Evolutionary conservation across 2,113 vertebrate species (phyloP).

Genomic region (Sebastes schlegelii): DNA sequence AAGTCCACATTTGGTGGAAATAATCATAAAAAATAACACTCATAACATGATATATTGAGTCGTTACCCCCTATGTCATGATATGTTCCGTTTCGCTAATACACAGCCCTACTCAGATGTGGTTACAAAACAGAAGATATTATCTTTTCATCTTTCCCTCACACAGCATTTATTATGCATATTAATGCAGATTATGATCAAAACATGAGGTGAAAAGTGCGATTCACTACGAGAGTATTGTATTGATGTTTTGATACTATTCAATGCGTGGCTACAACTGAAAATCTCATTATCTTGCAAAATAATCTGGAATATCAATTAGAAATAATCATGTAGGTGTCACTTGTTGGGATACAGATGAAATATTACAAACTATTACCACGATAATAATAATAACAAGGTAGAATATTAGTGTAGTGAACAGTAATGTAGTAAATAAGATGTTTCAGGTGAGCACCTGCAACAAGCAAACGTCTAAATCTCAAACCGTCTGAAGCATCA

Average conservation of each 20-base stretch:
- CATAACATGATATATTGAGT: too few relatives aligned
- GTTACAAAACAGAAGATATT: too few relatives aligned
- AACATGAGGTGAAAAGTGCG: not conserved
- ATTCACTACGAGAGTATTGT: not conserved
- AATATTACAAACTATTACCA: too few relatives aligned
- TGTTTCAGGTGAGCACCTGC: not conserved
- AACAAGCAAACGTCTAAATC: not conserved
- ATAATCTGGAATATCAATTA: too few relatives aligned
- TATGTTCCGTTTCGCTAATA: too few relatives aligned
- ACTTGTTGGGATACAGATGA: not conserved
- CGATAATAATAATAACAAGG: not conserved
- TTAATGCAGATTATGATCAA: not conserved
- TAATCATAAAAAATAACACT: not conserved
- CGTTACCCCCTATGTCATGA: too few relatives aligned
- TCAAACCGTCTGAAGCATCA: slow-evolving; percentile 16
- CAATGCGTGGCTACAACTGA: not conserved
- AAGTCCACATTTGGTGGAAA: not conserved
- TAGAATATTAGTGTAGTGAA: not conserved
- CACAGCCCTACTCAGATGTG: too few relatives aligned
- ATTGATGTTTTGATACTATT: not conserved
- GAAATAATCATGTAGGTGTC: not conserved
- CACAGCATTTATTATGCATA: not conserved
- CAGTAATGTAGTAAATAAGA: not conserved
- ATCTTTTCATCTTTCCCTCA: not conserved
- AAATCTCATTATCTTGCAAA: not conserved